Evolutionary conservation across 2,888 invertebrate genomes (phyloP), one percentile per base, ranked within the genome.

Genomic region (Epirrhoe tristata): DNA sequence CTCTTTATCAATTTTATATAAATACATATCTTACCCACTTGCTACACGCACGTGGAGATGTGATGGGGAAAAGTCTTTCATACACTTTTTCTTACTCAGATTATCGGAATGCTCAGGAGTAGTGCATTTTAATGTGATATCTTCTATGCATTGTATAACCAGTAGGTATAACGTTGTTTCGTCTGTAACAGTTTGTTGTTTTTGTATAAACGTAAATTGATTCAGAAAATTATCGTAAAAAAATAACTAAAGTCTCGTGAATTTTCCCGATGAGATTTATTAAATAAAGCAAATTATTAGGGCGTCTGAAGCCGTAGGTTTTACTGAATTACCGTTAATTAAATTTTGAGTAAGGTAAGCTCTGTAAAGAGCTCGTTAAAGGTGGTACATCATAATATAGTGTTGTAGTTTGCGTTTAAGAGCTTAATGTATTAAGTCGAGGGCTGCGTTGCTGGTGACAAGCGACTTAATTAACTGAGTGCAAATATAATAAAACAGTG

Each of bases 381-480:
- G 81, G 70, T 70, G 84, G 86, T 85, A 85, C 83, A 81, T 82
- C 81, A 80, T 82, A 85, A 80, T 81, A 78, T 81, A 83, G 82
- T 82, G 85, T 81, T 83, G 84, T 86, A 88, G 87, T 88, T 87
- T 84, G 81, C 81, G 86, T 87, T 87, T 85, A 88, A 87, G 80
- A 84, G 87, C 87, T 89, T 88, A 87, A 88, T 85, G 86, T 85
- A 88, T 86, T 86, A 89, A 85, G 83, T 82, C 76, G 78, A 70
- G 81, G 77, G 83, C 87, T 84, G 85, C 82, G 83, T 82, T 81
- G 85, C 77, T 78, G 81, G 80, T 85, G 86, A 88, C 89, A 87
- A 89, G 88, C 80, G 82, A 87, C 86, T 89, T 90, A 89, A 90
- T 90, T 89, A 88, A 88, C 81, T 80, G 74, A 78, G 78, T 75